These are phyloP conservation scores for Papilio protenor DNA, from an alignment of 2,888 invertebrate genomes.

Conservation along the genomic window DNA sequence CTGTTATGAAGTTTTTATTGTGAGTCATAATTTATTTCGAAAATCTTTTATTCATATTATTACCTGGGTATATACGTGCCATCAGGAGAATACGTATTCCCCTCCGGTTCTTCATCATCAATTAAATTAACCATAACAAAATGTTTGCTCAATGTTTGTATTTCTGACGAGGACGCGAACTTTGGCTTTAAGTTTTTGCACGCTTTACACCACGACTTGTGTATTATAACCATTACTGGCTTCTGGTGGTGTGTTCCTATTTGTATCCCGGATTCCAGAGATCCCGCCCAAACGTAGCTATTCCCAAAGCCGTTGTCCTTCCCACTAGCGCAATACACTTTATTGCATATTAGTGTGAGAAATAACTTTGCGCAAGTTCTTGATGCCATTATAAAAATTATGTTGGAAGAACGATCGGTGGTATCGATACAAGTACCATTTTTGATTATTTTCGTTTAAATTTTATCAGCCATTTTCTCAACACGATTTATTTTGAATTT, in stretches of 20 bases:
- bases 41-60: no score
- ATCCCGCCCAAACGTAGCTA: constrained; percentile 77
- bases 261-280: constrained; percentile 72
- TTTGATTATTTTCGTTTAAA: constrained; percentile 44
- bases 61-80: constrained; percentile 87
- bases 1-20: no score
- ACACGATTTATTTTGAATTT: constrained; percentile 53
- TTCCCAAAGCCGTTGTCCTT: constrained; percentile 77
- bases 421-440: constrained; percentile 37
- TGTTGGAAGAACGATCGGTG: constrained; percentile 36
- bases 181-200: constrained; percentile 86
- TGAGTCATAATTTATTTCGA: no score
- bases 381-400: constrained; percentile 57
- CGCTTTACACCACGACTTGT: constrained; percentile 87
- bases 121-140: constrained; percentile 88
- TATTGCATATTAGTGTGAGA: constrained; percentile 61
- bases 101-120: constrained; percentile 84
- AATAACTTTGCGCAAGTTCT: constrained; percentile 64
- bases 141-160: constrained; percentile 83
- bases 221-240: constrained; percentile 87
- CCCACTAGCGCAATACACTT: constrained; percentile 63
- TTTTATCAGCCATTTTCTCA: constrained; percentile 61
- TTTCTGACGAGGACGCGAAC: constrained; percentile 83
- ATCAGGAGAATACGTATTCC: constrained; percentile 83
- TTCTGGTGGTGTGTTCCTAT: constrained; percentile 77